phyloP scores from a whole-genome alignment of 64 coral and sea anemone species.

The Hydrozoanthus tunicans region DNA sequence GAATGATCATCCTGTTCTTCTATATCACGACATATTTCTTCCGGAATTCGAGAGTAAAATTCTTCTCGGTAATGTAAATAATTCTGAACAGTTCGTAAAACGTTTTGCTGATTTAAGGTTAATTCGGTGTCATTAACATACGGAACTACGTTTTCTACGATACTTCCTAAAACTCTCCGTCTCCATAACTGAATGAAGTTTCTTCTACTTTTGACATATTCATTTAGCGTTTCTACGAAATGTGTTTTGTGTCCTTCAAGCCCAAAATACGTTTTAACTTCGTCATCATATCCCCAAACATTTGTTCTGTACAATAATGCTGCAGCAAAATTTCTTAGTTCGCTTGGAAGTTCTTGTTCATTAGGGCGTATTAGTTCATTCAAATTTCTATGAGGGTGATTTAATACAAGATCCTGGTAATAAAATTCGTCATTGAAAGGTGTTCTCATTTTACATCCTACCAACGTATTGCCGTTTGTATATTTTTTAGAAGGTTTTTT shows the following conservation, averaged over 20 bases:
- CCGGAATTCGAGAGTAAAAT: not conserved
- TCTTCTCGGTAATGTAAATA: not conserved
- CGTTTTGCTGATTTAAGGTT: not conserved
- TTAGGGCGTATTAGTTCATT: not conserved
- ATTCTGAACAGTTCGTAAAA: not conserved
- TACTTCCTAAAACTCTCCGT: not conserved
- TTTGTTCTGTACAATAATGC: not conserved
- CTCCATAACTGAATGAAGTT: not conserved
- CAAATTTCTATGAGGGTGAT: not conserved
- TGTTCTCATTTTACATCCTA: not conserved
- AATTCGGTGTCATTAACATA: not conserved
- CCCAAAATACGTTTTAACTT: not conserved
- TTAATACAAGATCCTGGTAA: not conserved
- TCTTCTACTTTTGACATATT: not conserved
- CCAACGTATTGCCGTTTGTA: not conserved
- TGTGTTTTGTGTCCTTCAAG: not conserved
- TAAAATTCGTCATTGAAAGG: constrained; percentile 18
- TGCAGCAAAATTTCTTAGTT: not conserved
- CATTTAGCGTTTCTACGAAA: not conserved
- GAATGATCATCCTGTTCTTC: not conserved
- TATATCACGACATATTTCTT: too few species aligned
- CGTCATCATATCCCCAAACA: not conserved
- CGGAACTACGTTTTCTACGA: not conserved
- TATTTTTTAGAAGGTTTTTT: not conserved
- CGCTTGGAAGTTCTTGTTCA: not conserved